Conservation (phyloP, 2,888 invertebrate species). For the Agrochola lychnidis region DNA sequence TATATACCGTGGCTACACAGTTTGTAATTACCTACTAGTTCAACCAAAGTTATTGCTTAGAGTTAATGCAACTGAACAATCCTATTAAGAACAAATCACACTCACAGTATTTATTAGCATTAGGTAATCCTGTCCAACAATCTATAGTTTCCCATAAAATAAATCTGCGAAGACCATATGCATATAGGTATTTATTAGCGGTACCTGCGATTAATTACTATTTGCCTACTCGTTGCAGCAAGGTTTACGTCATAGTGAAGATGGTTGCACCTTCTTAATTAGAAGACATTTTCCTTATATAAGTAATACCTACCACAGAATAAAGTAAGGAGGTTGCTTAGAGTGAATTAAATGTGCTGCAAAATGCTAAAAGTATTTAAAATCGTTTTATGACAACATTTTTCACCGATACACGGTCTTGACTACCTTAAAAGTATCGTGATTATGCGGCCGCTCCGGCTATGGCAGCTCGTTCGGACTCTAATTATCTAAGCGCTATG, state of each 20-base stretch:
- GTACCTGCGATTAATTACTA: slow-evolving; percentile 53
- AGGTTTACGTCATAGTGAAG: slow-evolving; percentile 62
- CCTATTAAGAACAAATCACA: slow-evolving; percentile 21
- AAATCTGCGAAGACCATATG: slow-evolving; percentile 19
- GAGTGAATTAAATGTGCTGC: slow-evolving; percentile 63
- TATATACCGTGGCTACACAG: not conserved
- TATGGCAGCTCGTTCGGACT: slow-evolving; percentile 84
- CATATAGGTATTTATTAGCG: slow-evolving; percentile 37
- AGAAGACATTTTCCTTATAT: slow-evolving; percentile 56
- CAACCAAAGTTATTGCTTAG: slow-evolving; percentile 14
- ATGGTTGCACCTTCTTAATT: slow-evolving; percentile 62
- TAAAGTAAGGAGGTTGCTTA: slow-evolving; percentile 66
- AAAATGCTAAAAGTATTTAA: slow-evolving; percentile 82
- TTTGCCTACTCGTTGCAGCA: slow-evolving; percentile 36
- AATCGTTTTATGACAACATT: slow-evolving; percentile 88
- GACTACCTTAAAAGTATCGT: slow-evolving; percentile 83
- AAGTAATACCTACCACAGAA: slow-evolving; percentile 59
- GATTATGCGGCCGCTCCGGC: slow-evolving; percentile 85
- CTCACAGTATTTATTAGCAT: slow-evolving; percentile 6
- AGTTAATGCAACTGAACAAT: slow-evolving; percentile 14
- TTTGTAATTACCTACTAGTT: slow-evolving; percentile 19
- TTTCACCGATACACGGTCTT: slow-evolving; percentile 84
- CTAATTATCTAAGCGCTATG: slow-evolving; percentile 85
- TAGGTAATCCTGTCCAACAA: slow-evolving; percentile 5
- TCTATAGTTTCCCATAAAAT: slow-evolving; percentile 45